Evolutionary conservation across 1,140 invertebrate genomes (phyloP), one percentile per base, ranked within the genome.

Genomic region (Aphelinus atriplicis): DNA sequence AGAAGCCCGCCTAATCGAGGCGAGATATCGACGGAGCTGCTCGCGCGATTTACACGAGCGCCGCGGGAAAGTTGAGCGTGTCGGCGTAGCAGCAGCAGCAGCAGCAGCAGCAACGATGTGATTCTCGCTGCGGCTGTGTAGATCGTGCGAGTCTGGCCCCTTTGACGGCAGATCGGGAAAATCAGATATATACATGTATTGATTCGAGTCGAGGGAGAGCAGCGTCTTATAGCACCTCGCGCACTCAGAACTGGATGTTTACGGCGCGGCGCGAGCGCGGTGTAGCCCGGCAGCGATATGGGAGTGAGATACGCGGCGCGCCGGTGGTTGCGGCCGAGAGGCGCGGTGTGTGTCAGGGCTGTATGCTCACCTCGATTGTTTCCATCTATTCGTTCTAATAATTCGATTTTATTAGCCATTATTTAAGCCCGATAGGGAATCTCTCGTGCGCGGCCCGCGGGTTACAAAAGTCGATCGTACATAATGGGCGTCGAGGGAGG

Each of bases 331-430:
- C 26, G 26, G 26, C 26, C 26, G 26, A 26, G 26, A 26, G 26
- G 26, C 26, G 26, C 26, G 26, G 26, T 26, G 26, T 26, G 26
- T 26, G 26, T 26, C 26, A 26, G 26, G 26, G 26, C 26, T 26
- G 26, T 26, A 26, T 26, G 26, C 26, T 26, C 26, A 26, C 46
- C 26, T 3, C 26, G 56, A 70, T 55, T 70, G 48, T 62, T 70
- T 53, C 42, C 42, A 7, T 56, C 6, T 63, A 46, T 55, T 56
- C 7, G 45, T 10, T 7, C n/a, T 63, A 47, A 63, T 45, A 4
- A 63, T 63, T 10, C 61, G 42, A 7, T 51, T 68, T 58, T 71
- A 71, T 70, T 70, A n/a, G 60, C 68, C 58, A 56, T 55, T 71
- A 63, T 64, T 47, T 62, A 7, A 2, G 3, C 1, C 43, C 3